Conservation (phyloP, 1,140 invertebrate species). For the Papilio polytes region DNA sequence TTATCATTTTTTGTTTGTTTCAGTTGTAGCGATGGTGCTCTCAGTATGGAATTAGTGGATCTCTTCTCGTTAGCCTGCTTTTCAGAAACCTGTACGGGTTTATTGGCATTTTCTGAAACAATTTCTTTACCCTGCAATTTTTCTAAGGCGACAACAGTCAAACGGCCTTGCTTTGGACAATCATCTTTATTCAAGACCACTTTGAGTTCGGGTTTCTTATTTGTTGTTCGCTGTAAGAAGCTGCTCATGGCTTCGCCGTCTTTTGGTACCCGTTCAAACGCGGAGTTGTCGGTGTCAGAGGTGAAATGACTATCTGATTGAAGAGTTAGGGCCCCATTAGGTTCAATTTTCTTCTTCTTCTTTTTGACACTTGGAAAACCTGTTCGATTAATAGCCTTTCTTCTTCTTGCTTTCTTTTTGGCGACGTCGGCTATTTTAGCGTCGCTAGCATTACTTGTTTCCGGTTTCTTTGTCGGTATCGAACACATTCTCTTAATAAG, state of each 20-base stretch:
- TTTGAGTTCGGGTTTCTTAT: conserved; percentile 78
- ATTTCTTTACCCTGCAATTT: conserved; percentile 83
- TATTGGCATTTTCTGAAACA: conserved; percentile 54
- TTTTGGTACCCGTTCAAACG: conserved; percentile 87
- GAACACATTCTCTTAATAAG: conserved; percentile 56
- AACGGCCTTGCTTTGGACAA: conserved; percentile 79
- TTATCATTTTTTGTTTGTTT: conserved; percentile 77
- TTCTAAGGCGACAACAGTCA: conserved; percentile 85
- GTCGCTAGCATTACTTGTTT: conserved; percentile 55
- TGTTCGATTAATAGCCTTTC: conserved; percentile 92
- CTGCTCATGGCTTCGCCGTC: conserved; percentile 86
- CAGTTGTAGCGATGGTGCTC: conserved; percentile 68
- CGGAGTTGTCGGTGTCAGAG: conserved; percentile 76
- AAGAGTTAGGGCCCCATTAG: conserved; percentile 52
- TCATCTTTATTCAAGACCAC: conserved; percentile 80
- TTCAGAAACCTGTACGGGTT: conserved; percentile 47
- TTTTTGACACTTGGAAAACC: conserved; percentile 94
- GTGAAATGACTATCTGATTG: conserved; percentile 71
- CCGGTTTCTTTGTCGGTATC: conserved; percentile 48
- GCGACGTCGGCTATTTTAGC: conserved; percentile 64
- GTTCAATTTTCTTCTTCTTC: conserved; percentile 90
- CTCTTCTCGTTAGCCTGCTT: conserved; percentile 58
- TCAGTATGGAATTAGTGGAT: conserved; percentile 65
- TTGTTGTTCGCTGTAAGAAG: conserved; percentile 85
- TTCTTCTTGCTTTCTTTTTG: conserved; percentile 88